phyloP scores from a whole-genome alignment of 2,113 vertebrate species.

The Marcusenius ussheri region DNA sequence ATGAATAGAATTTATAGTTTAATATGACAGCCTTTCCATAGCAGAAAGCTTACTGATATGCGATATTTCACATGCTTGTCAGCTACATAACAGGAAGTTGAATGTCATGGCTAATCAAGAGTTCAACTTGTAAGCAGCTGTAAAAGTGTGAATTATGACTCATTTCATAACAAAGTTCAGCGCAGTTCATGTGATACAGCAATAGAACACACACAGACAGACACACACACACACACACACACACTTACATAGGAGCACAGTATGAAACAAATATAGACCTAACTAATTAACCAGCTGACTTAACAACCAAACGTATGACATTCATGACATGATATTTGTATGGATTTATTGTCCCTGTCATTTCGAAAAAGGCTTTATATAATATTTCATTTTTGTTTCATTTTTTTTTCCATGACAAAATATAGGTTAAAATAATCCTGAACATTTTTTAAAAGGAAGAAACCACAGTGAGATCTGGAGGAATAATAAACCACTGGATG shows the following conservation, averaged over 20 bases:
- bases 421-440: background rate
- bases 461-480: background rate
- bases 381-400: background rate
- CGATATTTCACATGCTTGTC: background rate
- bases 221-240: background rate
- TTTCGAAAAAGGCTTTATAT: background rate
- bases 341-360: background rate
- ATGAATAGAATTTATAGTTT: background rate
- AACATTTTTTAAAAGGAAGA: background rate
- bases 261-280: background rate
- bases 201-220: background rate
- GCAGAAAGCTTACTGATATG: background rate
- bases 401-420: background rate
- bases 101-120: background rate
- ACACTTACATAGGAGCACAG: background rate
- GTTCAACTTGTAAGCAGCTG: background rate
- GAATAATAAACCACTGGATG: background rate
- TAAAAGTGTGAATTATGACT: constrained; percentile 2
- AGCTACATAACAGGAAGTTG: background rate
- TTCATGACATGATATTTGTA: background rate
- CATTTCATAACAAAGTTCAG: background rate
- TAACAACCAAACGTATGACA: background rate
- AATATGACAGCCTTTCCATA: background rate
- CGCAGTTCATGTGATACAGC: background rate
- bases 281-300: background rate